phyloP scores from a whole-genome alignment of 2,797 vertebrate species.

The Luscinia luscinia region DNA sequence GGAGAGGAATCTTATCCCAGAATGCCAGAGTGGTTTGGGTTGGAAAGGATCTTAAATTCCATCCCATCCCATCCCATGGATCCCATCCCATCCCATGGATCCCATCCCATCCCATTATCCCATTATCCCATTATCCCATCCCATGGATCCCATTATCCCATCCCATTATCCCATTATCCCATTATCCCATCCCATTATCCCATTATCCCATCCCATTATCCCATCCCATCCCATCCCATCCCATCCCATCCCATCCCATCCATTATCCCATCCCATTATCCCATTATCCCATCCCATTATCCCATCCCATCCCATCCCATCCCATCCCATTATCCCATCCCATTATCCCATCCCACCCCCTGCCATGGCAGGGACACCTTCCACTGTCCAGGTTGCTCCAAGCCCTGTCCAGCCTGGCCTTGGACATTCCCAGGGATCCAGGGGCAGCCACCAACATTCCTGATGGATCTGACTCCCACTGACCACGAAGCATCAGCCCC shows the following conservation, averaged over 20 bases:
- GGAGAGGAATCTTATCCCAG: background rate
- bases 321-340: too few relatives aligned
- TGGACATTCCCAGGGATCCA: background rate
- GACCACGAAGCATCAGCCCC: background rate
- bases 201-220: background rate
- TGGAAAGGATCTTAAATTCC: background rate
- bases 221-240: background rate
- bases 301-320: too few relatives aligned
- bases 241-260: too few relatives aligned
- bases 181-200: background rate
- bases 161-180: accelerated
- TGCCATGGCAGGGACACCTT: background rate
- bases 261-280: too few relatives aligned
- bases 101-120: too few relatives aligned
- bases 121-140: too few relatives aligned
- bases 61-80: too few relatives aligned
- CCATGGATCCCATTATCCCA: background rate
- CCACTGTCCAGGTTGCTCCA: background rate
- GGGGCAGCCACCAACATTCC: background rate
- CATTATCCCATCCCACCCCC: background rate
- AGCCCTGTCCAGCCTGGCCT: background rate
- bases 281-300: too few relatives aligned
- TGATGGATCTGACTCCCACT: background rate
- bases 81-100: too few relatives aligned
- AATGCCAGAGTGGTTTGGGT: background rate